phyloP scores from a whole-genome alignment of 2,888 invertebrate species.

The Boloria selene region DNA sequence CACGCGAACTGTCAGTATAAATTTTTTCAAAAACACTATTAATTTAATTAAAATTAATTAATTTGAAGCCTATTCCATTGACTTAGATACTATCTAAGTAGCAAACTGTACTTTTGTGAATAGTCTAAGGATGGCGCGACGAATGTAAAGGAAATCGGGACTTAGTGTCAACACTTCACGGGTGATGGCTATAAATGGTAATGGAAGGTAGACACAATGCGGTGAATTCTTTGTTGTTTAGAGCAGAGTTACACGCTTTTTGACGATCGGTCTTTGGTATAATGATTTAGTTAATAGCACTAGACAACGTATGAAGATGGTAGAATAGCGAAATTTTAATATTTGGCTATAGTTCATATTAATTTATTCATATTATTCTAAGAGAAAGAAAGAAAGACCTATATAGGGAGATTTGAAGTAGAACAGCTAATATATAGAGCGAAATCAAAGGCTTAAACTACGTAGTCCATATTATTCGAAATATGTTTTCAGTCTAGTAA shows the following conservation, averaged over 20 bases:
- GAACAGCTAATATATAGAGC: too few species aligned
- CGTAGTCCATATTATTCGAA: background rate
- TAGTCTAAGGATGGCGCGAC: conserved; percentile 65
- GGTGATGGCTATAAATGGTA: conserved; percentile 51
- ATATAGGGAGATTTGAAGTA: too few species aligned
- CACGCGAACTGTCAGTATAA: conserved; percentile 34
- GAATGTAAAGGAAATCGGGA: conserved; percentile 72
- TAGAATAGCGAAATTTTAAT: background rate
- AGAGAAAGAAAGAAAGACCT: too few species aligned
- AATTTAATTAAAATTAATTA: conserved; percentile 32
- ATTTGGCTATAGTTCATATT: background rate
- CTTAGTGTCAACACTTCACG: conserved; percentile 80
- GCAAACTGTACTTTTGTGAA: conserved; percentile 45
- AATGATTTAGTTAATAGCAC: conserved; percentile 19
- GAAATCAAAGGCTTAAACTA: too few species aligned
- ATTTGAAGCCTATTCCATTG: conserved; percentile 45
- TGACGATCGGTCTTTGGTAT: conserved; percentile 33
- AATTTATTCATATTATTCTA: too few species aligned
- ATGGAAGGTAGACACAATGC: conserved; percentile 36
- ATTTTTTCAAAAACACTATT: background rate
- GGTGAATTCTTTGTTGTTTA: conserved; percentile 40
- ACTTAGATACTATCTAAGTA: conserved; percentile 30
- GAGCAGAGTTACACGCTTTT: conserved; percentile 57
- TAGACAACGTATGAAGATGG: conserved; percentile 18
- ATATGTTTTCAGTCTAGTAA: background rate